Evolutionary conservation across 1,140 invertebrate species (phyloP), one percentile per base, ranked within the genome.

Genomic region (Neuroterus valhalla): DNA sequence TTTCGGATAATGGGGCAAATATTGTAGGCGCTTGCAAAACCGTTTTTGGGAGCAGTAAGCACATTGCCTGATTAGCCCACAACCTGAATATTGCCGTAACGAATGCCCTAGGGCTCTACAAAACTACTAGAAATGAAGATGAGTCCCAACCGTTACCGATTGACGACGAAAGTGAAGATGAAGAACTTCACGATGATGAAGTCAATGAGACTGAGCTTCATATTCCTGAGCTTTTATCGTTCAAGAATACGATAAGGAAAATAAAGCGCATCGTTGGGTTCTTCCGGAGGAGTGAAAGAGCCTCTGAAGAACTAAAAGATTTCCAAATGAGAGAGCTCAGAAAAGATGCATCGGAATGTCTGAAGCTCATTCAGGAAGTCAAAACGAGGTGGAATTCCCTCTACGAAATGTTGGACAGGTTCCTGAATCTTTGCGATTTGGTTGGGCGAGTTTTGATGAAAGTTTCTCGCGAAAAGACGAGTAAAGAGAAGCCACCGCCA

Each of bases 281-380:
- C n/a, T n/a, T n/a, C n/a, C n/a, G n/a, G n/a, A n/a, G n/a, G n/a
- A n/a, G n/a, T n/a, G n/a, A n/a, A n/a, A n/a, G n/a, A n/a, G n/a
- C n/a, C n/a, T n/a, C n/a, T n/a, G n/a, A n/a, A n/a, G n/a, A n/a
- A n/a, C n/a, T n/a, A n/a, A n/a, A n/a, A n/a, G n/a, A n/a, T n/a
- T n/a, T n/a, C n/a, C n/a, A n/a, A n/a, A n/a, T n/a, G n/a, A n/a
- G n/a, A n/a, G n/a, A n/a, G n/a, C n/a, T n/a, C n/a, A n/a, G 21
- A 45, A 31, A 46, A 50, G 45, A 6, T 19, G 48, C n/a, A 50
- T 1, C n/a, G 6, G 6, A 44, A 11, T 15, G 42, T 38, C 31
- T 62, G 6, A 74, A 74, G 38, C 26, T 74, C n/a, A 52, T 74
- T 4, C 72, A 73, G 68, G 72, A 68, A 48, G 72, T 73, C 1